Conservation (phyloP, 2,113 vertebrate species). For the Cryptomyrus ogoouensis region DNA sequence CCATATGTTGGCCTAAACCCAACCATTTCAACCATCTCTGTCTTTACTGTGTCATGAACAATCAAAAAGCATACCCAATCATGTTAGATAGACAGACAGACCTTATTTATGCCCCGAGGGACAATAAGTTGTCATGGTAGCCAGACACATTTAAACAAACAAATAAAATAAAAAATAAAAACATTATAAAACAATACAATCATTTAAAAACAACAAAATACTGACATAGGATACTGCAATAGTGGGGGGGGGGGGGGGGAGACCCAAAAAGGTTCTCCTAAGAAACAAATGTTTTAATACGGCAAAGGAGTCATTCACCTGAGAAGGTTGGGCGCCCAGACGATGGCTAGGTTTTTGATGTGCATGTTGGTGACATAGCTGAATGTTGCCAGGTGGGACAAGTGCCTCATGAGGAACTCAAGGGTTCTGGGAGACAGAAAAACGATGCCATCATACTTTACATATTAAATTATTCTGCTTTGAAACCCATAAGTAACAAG, state of each 20-base stretch:
- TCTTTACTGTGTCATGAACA: too few relatives aligned
- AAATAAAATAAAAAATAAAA: background rate
- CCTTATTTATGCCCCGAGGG: too few relatives aligned
- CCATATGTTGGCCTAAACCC: background rate
- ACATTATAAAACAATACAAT: background rate
- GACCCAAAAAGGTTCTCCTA: background rate
- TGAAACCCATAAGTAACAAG: background rate
- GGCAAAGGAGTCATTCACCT: constrained; percentile 59
- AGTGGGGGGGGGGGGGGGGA: background rate
- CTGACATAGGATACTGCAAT: background rate
- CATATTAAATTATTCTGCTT: background rate
- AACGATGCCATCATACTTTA: background rate
- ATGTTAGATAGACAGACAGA: too few relatives aligned
- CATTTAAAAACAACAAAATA: background rate
- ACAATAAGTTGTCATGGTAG: too few relatives aligned
- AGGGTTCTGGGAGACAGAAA: constrained; percentile 72
- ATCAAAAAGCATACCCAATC: too few relatives aligned
- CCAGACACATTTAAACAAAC: background rate
- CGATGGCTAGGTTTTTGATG: constrained; percentile 93
- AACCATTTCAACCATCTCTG: too few relatives aligned
- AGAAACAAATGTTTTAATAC: background rate
- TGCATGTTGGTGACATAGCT: constrained; percentile 98
- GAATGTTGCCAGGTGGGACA: constrained; percentile 86
- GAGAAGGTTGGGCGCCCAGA: constrained; percentile 95
- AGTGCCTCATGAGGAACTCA: constrained; percentile 96